phyloP scores from a whole-genome alignment of 2,113 vertebrate genomes.

The Polypterus bichir region DNA sequence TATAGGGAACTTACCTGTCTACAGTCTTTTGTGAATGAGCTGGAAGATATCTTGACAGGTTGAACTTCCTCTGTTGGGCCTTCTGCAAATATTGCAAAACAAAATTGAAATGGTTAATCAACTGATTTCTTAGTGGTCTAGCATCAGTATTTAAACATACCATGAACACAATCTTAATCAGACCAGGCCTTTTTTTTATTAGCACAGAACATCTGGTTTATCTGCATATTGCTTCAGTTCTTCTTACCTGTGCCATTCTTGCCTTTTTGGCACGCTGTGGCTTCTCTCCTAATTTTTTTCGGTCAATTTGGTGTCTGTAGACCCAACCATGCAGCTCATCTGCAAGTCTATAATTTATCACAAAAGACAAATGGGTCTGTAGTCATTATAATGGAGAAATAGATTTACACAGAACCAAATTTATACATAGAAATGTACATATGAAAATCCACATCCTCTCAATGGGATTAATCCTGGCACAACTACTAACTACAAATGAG shows the following conservation, averaged over 20 bases:
- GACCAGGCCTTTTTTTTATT: neutral
- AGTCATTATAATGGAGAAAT: no score
- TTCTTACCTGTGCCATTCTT: constrained; percentile 57
- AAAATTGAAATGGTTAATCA: no score
- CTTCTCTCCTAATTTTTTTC: constrained; percentile 59
- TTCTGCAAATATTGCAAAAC: constrained; percentile 37
- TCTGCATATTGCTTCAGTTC: neutral
- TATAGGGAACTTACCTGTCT: constrained; percentile 41
- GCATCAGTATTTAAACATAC: no score
- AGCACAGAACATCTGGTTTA: neutral
- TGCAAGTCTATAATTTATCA: constrained; percentile 47
- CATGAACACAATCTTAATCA: no score
- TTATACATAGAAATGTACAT: no score
- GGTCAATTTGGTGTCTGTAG: constrained; percentile 68
- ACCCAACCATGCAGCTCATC: constrained; percentile 79
- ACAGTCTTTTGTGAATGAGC: constrained; percentile 48
- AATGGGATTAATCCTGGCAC: no score
- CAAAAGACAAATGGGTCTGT: no score
- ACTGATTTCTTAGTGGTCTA: no score
- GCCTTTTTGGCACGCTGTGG: constrained; percentile 42
- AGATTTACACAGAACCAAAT: no score
- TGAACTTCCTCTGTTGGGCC: constrained; percentile 54
- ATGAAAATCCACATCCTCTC: no score
- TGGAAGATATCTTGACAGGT: constrained; percentile 60
- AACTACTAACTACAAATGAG: no score